These are phyloP conservation scores for Bubo blakistoni DNA, from an alignment of 2,113 vertebrate genomes.

Conservation along the genomic window DNA sequence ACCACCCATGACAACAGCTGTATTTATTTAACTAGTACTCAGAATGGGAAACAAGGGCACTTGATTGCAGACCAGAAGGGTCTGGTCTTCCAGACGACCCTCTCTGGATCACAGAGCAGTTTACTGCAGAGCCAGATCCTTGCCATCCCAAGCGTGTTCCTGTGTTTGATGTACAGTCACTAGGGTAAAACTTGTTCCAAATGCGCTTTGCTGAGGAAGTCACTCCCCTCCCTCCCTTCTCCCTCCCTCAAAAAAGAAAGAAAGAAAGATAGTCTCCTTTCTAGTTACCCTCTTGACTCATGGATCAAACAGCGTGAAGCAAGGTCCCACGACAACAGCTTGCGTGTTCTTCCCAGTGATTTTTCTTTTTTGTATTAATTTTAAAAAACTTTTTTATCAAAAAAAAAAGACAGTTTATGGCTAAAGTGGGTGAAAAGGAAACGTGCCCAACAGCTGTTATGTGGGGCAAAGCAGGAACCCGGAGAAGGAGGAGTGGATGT, in stretches of 20 bases:
- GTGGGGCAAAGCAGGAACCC: constrained; percentile 97
- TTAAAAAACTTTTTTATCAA: constrained; percentile 32
- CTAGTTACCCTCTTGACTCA: not conserved
- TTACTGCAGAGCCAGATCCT: not conserved
- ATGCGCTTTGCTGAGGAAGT: not conserved
- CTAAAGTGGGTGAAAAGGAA: constrained; percentile 59
- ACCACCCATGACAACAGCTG: not conserved
- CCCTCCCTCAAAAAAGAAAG: not conserved
- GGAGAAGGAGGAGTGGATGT: constrained; percentile 98
- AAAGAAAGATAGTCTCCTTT: constrained; percentile 6
- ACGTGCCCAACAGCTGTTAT: constrained; percentile 78
- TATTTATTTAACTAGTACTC: not conserved
- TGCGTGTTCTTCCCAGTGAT: constrained; percentile 64
- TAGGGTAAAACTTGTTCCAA: constrained; percentile 7
- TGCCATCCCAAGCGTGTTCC: not conserved
- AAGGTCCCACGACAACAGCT: constrained; percentile 11
- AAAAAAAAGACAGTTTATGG: constrained; percentile 65
- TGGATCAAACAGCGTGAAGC: constrained; percentile 41
- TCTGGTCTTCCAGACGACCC: not conserved
- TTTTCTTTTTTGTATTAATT: constrained; percentile 56
- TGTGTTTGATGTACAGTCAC: constrained; percentile 21
- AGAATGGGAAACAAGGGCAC: not conserved
- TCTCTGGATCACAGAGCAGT: not conserved
- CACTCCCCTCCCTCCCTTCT: not conserved
- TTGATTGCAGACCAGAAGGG: not conserved